Percentiles rank a stretch among this genome's conserved stretches.
Evolutionary conservation across 2,888 invertebrate genomes (phyloP).

Genomic region (Mythimna albipuncta): DNA sequence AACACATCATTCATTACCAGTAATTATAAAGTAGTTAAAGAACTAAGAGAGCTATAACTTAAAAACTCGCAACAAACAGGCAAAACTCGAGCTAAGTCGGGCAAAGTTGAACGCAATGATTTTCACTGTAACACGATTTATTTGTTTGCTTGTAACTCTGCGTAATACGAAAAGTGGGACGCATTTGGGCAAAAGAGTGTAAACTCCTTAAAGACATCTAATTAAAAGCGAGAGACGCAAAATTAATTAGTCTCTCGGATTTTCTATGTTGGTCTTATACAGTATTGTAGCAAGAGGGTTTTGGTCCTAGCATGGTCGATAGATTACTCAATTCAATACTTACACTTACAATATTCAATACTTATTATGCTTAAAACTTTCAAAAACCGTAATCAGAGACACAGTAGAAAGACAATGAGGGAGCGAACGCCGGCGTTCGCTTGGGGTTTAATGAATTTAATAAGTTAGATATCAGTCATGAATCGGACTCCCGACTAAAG

Average conservation of each 20-base stretch:
- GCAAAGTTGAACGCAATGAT: slow-evolving; percentile 64
- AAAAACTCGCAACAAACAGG: slow-evolving; percentile 62
- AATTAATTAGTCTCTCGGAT: slow-evolving; percentile 70
- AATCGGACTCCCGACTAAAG: too few species aligned
- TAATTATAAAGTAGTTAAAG: slow-evolving; percentile 60
- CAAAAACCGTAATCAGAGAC: too few species aligned
- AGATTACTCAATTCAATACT: too few species aligned
- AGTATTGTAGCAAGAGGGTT: slow-evolving; percentile 15
- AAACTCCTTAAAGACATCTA: slow-evolving; percentile 75
- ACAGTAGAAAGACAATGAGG: too few species aligned
- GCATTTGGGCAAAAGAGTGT: slow-evolving; percentile 63
- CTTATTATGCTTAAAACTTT: not conserved
- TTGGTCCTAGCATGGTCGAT: not conserved
- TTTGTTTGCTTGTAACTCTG: slow-evolving; percentile 76
- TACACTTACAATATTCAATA: too few species aligned
- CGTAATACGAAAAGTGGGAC: slow-evolving; percentile 72
- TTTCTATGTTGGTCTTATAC: slow-evolving; percentile 42
- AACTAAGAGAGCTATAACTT: slow-evolving; percentile 60
- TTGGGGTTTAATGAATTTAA: not conserved
- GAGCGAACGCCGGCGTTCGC: too few species aligned
- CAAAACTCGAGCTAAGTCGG: slow-evolving; percentile 48
- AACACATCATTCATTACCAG: slow-evolving; percentile 38
- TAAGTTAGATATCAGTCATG: not conserved
- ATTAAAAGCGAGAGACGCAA: slow-evolving; percentile 74
- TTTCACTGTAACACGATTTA: slow-evolving; percentile 72